A percentile compares a stretch with the other conserved stretches of the same genome.
phyloP scores from a whole-genome alignment of 2,888 invertebrate species.

The Brachyopa scutellaris region DNA sequence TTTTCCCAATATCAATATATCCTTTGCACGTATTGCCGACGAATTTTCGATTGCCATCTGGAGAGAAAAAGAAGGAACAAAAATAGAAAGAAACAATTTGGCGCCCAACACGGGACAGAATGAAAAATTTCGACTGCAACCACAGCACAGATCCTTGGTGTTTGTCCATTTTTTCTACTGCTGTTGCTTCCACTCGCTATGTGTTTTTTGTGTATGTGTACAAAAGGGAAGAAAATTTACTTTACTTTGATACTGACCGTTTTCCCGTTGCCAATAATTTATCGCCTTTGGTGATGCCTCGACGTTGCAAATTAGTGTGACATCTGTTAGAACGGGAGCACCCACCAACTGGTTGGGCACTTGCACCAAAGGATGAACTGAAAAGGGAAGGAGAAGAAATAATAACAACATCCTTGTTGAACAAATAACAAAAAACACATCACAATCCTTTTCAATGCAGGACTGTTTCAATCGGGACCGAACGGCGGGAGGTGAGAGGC shows the following conservation, averaged over 20 bases:
- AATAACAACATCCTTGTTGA: slow-evolving; percentile 67
- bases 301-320: slow-evolving; percentile 92
- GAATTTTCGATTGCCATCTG: slow-evolving; percentile 50
- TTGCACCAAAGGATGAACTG: slow-evolving; percentile 96
- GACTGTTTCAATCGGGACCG: slow-evolving; percentile 49
- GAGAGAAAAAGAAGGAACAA: too few relatives aligned
- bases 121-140: slow-evolving; percentile 58
- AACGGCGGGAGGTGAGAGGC: too few relatives aligned
- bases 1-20: slow-evolving; percentile 58
- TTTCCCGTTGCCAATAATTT: slow-evolving; percentile 96
- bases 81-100: slow-evolving; percentile 14
- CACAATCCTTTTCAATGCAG: slow-evolving; percentile 60
- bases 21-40: slow-evolving; percentile 60
- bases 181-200: neutral
- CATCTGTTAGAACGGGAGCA: slow-evolving; percentile 92
- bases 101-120: slow-evolving; percentile 38
- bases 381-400: slow-evolving; percentile 73
- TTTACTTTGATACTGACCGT: slow-evolving; percentile 85
- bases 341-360: slow-evolving; percentile 96
- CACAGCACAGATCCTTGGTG: slow-evolving; percentile 15
- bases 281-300: slow-evolving; percentile 97
- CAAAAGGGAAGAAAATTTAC: slow-evolving; percentile 56
- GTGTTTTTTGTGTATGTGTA: slow-evolving; percentile 1
- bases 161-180: neutral
- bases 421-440: slow-evolving; percentile 65